Base-by-base conservation (phyloP, 2,797 vertebrate species). In the Etheostoma nigrum region DNA sequence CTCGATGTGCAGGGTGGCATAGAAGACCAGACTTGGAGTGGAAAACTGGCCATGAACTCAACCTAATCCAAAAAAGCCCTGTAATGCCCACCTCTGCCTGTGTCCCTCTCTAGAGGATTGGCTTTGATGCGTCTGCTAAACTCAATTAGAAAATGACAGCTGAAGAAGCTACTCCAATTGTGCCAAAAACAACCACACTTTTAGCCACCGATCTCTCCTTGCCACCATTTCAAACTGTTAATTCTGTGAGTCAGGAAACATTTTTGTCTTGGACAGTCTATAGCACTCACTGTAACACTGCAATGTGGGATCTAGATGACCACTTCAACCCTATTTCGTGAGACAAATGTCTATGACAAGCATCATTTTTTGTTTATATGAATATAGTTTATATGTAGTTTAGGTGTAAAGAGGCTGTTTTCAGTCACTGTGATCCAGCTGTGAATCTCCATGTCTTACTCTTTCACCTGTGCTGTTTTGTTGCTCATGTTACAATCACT, bases 1-100 rank as follows among this genome's bases (percentile, higher is more conserved):
- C 70, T 80, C 74, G 15, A 52, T 85, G 86, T 87, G 80, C 81
- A 81, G 88, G 85, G 86, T 84, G 91, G 81, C 81, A 88, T 72
- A 58, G 78, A 91, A 84, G 84, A 76, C 92, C 93, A 92, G 83
- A 93, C 90, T 93, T 93, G 92, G 93, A 94, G 91, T 93, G 93
- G 94, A 94, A 94, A 95, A 94, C 88, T 88, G 78, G 83, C 86
- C 89, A 73, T 61, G 81, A 91, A 89, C 77, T 83, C 79, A 40
- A 70, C 85, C 84, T 93, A 90, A 93, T 94, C 92, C 92, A 78
- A 87, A 89, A 91, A 93, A 89, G 81, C 87, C 83, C 83, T 21
- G 74, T 89, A 84, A 93, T 89, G 86, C 83, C 89, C 87, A 88
- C 87, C 89, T 87, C 88, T 87, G 83, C 61, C 52, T 21, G 65